These are phyloP conservation scores for Scaeva pyrastri DNA, from an alignment of 2,888 invertebrate species.

Conservation along the genomic window DNA sequence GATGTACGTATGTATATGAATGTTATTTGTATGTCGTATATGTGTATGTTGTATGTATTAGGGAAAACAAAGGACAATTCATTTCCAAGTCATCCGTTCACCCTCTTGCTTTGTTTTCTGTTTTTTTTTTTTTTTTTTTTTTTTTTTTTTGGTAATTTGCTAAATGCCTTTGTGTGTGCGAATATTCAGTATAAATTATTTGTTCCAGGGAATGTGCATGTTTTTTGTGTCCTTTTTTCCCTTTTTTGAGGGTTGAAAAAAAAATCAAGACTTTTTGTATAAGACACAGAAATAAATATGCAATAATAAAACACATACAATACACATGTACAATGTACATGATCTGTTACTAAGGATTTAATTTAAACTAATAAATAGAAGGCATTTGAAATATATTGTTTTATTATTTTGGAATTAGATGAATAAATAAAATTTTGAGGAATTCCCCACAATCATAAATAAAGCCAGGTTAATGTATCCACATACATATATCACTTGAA, in stretches of 20 bases:
- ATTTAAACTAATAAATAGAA: neutral
- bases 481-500: neutral
- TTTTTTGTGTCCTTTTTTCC: slow-evolving; percentile 8
- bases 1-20: too few species aligned
- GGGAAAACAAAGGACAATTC: slow-evolving; percentile 40
- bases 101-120: neutral
- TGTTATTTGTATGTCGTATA: too few species aligned
- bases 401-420: neutral
- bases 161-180: slow-evolving; percentile 36
- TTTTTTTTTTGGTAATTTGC: slow-evolving; percentile 52
- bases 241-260: slow-evolving; percentile 4
- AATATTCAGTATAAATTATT: slow-evolving; percentile 21
- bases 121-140: too few species aligned
- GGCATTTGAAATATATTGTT: neutral
- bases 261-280: neutral
- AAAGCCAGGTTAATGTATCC: neutral
- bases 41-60: neutral
- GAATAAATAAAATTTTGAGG: neutral
- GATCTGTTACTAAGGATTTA: neutral
- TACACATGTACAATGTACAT: too few species aligned
- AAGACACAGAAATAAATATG: neutral
- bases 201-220: neutral
- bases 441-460: neutral
- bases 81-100: slow-evolving; percentile 25
- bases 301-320: neutral